A percentile compares a stretch with the other conserved stretches of the same genome.
Evolutionary conservation across 2,113 vertebrate species (phyloP).

Genomic region (Rhombomys opimus): DNA sequence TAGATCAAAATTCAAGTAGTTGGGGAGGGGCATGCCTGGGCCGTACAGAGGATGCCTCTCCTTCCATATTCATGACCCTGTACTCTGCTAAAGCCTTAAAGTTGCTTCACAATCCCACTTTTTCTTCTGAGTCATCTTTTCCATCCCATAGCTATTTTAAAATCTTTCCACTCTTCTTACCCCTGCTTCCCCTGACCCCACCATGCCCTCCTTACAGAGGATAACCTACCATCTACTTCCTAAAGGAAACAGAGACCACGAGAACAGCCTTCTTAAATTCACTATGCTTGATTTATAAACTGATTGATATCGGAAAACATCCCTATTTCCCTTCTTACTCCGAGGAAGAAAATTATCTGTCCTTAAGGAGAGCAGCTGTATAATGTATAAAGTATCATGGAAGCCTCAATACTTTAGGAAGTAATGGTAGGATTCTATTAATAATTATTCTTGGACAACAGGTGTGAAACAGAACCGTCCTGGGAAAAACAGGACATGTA

Average conservation of each 20-base stretch:
- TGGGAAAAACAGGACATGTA: slow-evolving; percentile 38
- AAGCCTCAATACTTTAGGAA: slow-evolving; percentile 57
- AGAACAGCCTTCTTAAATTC: slow-evolving; percentile 52
- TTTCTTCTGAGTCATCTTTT: slow-evolving; percentile 65
- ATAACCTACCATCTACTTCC: slow-evolving; percentile 63
- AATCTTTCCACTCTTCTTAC: slow-evolving; percentile 45
- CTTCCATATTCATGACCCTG: neutral
- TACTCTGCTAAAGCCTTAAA: neutral
- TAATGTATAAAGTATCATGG: slow-evolving; percentile 29
- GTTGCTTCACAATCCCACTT: neutral
- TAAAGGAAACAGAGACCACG: neutral
- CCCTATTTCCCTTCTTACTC: slow-evolving; percentile 15
- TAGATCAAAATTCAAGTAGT: neutral
- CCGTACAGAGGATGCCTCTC: neutral
- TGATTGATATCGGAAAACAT: neutral
- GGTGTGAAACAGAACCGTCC: slow-evolving; percentile 59
- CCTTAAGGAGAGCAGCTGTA: neutral
- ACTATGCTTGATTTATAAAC: neutral
- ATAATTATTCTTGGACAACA: slow-evolving; percentile 74
- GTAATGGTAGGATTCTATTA: slow-evolving; percentile 71
- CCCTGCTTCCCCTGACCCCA: neutral
- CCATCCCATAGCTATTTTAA: slow-evolving; percentile 71
- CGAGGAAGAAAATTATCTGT: slow-evolving; percentile 39
- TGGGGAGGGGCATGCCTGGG: rapidly evolving
- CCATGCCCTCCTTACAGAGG: neutral